A percentile compares a stretch with the other conserved stretches of the same genome.
phyloP scores from a whole-genome alignment of 2,797 vertebrate genomes.

The Bucorvus abyssinicus region DNA sequence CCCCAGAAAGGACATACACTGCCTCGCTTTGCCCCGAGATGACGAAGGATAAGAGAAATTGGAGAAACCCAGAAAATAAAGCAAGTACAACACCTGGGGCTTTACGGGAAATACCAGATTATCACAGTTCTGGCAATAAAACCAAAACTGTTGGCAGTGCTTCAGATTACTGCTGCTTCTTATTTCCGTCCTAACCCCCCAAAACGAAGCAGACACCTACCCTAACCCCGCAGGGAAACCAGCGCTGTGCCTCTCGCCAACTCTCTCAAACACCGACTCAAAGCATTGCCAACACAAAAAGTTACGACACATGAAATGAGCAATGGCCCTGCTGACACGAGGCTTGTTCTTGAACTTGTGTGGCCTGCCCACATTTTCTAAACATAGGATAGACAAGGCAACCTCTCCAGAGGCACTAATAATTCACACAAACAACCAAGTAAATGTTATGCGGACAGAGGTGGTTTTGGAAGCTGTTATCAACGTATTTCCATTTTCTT shows the following conservation, averaged over 20 bases:
- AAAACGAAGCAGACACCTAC: background rate
- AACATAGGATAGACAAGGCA: conserved; percentile 29
- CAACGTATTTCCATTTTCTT: background rate
- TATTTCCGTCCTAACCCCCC: background rate
- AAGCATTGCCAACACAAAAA: background rate
- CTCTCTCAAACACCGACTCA: background rate
- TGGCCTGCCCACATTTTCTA: conserved; percentile 35
- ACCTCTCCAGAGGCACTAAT: conserved; percentile 16
- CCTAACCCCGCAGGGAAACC: background rate
- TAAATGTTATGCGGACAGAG: background rate
- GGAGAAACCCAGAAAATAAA: background rate
- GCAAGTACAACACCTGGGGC: background rate
- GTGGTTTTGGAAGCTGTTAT: background rate
- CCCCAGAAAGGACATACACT: background rate
- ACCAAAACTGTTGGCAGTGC: background rate
- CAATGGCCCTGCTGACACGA: background rate
- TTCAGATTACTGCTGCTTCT: background rate
- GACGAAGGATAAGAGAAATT: background rate
- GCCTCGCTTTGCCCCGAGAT: background rate
- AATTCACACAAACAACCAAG: background rate
- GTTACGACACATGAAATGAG: conserved; percentile 5
- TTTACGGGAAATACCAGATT: conserved; percentile 59
- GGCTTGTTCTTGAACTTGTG: conserved; percentile 17
- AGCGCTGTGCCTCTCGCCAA: background rate
- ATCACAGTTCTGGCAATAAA: conserved; percentile 24